A percentile compares a stretch with the other conserved stretches of the same genome.
Evolutionary conservation across 2,797 vertebrate genomes (phyloP).

Genomic region (Aphelocoma californica): DNA sequence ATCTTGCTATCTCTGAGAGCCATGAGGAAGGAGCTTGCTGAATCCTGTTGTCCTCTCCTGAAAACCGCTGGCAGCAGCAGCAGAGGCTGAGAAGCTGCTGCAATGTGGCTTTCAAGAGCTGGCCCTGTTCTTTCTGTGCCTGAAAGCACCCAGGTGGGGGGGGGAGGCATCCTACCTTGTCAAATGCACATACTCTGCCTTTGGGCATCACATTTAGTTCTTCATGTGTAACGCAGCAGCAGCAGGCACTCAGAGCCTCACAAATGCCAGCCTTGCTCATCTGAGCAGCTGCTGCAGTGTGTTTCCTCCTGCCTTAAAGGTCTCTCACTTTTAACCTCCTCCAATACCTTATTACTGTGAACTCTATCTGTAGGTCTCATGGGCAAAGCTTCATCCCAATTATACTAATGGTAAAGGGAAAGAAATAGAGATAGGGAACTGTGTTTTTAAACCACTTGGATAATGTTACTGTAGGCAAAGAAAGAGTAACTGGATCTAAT

Average conservation of each 20-base stretch:
- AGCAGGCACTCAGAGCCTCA: not conserved
- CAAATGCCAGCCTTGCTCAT: not conserved
- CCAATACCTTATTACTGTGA: not conserved
- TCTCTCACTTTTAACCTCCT: not conserved
- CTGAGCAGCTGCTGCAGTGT: not conserved
- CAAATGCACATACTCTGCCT: not conserved
- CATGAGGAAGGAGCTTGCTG: accelerated
- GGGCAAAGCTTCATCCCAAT: constrained; percentile 5
- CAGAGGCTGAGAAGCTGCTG: not conserved
- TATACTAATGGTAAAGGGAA: constrained; percentile 1
- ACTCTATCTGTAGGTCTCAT: not conserved
- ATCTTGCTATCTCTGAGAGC: not conserved
- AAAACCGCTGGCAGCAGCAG: not conserved
- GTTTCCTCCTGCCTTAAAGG: not conserved
- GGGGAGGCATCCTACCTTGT: not conserved
- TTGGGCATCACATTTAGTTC: not conserved
- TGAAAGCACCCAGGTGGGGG: not conserved
- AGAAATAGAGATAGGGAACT: not conserved
- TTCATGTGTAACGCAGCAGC: accelerated
- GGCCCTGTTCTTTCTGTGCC: not conserved
- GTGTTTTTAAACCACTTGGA: not conserved
- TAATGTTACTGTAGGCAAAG: constrained; percentile 15
- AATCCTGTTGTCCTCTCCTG: accelerated
- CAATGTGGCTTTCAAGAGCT: not conserved
- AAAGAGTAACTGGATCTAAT: constrained; percentile 31